Percentiles rank a stretch among this genome's conserved stretches.
These are phyloP conservation scores for Toxonevra muliebris DNA, from an alignment of 2,888 invertebrate species.

Conservation along the genomic window DNA sequence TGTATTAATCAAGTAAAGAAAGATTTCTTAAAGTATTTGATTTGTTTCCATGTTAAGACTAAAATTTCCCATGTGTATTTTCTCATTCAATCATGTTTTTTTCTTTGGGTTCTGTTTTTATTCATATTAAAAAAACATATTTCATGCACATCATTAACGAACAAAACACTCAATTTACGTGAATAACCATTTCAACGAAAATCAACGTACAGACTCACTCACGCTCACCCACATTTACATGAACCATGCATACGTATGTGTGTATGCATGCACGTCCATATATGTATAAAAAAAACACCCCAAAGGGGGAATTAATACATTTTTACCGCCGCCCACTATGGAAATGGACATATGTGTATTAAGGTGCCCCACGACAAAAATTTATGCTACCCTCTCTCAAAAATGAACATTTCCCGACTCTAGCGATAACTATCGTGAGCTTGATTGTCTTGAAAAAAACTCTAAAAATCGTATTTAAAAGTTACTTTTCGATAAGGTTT, in stretches of 20 bases:
- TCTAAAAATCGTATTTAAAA: no score
- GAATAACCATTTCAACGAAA: background rate
- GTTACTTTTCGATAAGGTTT: no score
- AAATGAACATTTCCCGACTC: no score
- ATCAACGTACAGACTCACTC: background rate
- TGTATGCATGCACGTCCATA: no score
- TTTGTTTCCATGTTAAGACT: background rate
- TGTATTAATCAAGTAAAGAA: no score
- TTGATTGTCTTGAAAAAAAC: no score
- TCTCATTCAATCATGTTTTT: background rate
- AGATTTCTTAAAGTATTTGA: no score
- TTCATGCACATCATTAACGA: conserved; percentile 23
- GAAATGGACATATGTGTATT: no score
- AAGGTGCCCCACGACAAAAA: no score
- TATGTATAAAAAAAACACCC: background rate
- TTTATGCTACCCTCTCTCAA: no score
- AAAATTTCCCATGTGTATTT: background rate
- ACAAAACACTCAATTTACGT: conserved; percentile 18
- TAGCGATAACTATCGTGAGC: no score
- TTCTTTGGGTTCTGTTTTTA: background rate
- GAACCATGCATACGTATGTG: background rate
- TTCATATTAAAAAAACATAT: conserved; percentile 4
- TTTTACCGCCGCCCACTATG: conserved; percentile 1
- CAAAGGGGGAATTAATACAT: background rate
- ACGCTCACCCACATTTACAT: background rate